A percentile compares a stretch with the other conserved stretches of the same genome.
phyloP scores from a whole-genome alignment of 2,888 invertebrate species.

The Unio delphinus region DNA sequence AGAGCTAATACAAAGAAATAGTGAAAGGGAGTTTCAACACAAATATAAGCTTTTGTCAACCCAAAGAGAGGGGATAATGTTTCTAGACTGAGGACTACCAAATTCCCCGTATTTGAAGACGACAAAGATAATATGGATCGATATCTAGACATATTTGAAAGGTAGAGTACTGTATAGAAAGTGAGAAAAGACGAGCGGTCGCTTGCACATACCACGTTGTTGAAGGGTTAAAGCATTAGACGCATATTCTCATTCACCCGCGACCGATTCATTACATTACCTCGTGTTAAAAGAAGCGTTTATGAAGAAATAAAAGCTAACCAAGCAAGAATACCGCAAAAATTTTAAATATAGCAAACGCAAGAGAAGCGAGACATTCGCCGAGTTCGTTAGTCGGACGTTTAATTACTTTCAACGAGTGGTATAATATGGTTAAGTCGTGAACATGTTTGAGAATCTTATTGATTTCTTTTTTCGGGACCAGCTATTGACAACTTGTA shows the following conservation, averaged over 20 bases:
- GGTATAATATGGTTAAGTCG: no score
- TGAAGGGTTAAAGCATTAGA: constrained; percentile 1
- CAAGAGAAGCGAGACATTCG: constrained; percentile 1
- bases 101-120: neutral
- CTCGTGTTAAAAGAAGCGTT: neutral
- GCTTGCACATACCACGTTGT: neutral
- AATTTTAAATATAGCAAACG: neutral
- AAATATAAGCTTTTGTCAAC: no score
- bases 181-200: neutral
- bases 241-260: neutral
- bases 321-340: neutral
- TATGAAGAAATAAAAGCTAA: neutral
- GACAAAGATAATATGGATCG: neutral
- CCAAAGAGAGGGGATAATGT: no score
- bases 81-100: neutral
- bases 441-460: no score
- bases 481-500: no score
- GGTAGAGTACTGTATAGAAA: neutral
- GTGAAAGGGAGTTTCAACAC: no score
- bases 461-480: no score
- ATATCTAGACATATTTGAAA: neutral
- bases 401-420: neutral
- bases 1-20: no score
- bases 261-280: neutral
- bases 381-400: neutral